These are phyloP conservation scores for Acanthis flammea DNA, from an alignment of 2,797 vertebrate genomes.

Conservation along the genomic window DNA sequence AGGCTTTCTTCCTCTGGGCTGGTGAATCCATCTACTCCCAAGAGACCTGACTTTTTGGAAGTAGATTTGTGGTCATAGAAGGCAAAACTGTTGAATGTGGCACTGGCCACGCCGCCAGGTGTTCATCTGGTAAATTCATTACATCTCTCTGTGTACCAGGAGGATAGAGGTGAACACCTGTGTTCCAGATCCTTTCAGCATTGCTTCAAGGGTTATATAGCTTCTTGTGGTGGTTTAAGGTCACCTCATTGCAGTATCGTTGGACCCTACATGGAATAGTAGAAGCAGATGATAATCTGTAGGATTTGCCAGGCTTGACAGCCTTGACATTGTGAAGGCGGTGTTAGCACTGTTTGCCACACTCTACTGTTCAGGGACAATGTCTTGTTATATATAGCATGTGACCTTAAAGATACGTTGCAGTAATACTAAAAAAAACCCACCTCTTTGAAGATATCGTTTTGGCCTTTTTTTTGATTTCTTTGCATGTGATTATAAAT, in stretches of 20 bases:
- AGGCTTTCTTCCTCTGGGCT: neutral
- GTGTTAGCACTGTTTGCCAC: neutral
- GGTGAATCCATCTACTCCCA: neutral
- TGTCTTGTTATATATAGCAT: neutral
- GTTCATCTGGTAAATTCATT: neutral
- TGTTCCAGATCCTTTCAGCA: neutral
- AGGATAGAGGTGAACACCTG: neutral
- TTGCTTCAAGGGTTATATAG: neutral
- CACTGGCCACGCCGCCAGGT: neutral
- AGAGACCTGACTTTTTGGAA: neutral
- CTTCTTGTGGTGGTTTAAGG: neutral
- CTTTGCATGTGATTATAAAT: neutral
- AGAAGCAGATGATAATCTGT: neutral
- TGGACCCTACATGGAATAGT: neutral
- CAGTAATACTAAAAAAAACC: fast-evolving
- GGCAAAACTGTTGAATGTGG: neutral
- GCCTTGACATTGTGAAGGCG: fast-evolving
- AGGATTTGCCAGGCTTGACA: neutral
- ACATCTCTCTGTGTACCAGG: neutral
- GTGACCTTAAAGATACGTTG: neutral
- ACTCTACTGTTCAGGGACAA: neutral
- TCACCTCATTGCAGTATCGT: neutral
- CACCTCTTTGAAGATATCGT: neutral
- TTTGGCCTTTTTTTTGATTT: neutral
- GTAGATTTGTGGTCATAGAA: neutral